Base-by-base conservation (phyloP, 2,113 vertebrate species). In the Phainopepla nitens region DNA sequence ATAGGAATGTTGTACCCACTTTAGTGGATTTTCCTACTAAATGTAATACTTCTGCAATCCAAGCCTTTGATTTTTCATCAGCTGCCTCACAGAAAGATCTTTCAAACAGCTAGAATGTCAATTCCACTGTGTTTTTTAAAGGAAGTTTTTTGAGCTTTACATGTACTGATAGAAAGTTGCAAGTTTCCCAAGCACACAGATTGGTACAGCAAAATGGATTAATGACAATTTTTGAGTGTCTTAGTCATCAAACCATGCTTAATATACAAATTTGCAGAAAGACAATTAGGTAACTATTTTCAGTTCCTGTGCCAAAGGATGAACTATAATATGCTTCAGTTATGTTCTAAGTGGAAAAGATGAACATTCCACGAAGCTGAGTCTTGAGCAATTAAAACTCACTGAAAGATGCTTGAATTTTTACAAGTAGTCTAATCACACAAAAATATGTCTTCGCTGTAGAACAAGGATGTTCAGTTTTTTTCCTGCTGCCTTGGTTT, bases 201-300 rank as follows among this genome's bases (percentile, higher is more conserved):
- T 3, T 50, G 7, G 51, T 62, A 16, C 39, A 88, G 24, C 28
- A 96, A 71, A 92, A 90, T 75, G 41, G 64, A 66, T 80, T 75
- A 84, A 90, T 89, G 35, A 44, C 57, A 69, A 69, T 29, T 84
- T 83, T 71, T 75, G 49, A 60, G 23, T 54, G 62, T 73, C 93
- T 44, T 77, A 83, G 65, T 94, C 83, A 65, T 73, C 54, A 89
- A 22, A 50, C 70, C 45, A 50, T 3, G 29, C 81, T 85, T 94
- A 87, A 85, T 79, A 41, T 33, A 69, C 33, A 76, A 95, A 91
- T 86, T 57, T 83, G 15, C 31, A 81, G 75, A 73, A 68, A 92
- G 76, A 86, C 47, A 87, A 84, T 91, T 93, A 94, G 60, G 56
- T 62, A 91, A 62, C 54, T 78, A 90, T 90, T 94, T 96, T 86